Conservation (phyloP, 2,797 vertebrate species). For the Protosalanx chinensis region DNA sequence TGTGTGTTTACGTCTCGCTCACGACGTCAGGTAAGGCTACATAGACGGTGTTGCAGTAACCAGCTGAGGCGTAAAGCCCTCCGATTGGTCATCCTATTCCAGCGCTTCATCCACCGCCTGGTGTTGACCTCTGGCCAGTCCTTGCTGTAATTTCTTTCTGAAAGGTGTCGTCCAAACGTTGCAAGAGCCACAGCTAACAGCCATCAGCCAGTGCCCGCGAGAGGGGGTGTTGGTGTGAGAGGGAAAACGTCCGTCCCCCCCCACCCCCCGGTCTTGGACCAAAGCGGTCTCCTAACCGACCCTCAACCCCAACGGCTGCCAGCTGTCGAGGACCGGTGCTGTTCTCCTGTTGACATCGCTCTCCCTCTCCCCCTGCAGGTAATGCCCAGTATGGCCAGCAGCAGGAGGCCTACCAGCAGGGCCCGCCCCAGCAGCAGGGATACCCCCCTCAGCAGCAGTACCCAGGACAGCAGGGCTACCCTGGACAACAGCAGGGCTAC, state of each 20-base stretch:
- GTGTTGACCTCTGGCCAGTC: neutral
- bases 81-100: neutral
- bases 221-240: neutral
- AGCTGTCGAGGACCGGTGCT: neutral
- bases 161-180: neutral
- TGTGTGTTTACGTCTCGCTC: neutral
- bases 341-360: constrained; percentile 26
- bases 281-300: neutral
- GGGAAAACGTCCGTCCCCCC: neutral
- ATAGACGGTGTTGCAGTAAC: neutral
- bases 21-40: neutral
- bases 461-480: constrained; percentile 91
- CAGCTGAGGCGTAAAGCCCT: neutral
- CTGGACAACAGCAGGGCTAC: constrained; percentile 93
- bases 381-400: constrained; percentile 93
- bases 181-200: neutral
- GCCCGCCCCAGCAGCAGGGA: constrained; percentile 91
- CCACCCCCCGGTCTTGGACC: neutral
- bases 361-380: constrained; percentile 75
- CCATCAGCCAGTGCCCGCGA: neutral
- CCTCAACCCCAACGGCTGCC: neutral
- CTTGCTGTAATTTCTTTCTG: neutral
- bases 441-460: constrained; percentile 90
- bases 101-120: neutral
- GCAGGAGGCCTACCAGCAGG: constrained; percentile 95